Evolutionary conservation across 2,797 vertebrate species (phyloP), one percentile per base, ranked within the genome.

Genomic region (Meriones psammophilus): DNA sequence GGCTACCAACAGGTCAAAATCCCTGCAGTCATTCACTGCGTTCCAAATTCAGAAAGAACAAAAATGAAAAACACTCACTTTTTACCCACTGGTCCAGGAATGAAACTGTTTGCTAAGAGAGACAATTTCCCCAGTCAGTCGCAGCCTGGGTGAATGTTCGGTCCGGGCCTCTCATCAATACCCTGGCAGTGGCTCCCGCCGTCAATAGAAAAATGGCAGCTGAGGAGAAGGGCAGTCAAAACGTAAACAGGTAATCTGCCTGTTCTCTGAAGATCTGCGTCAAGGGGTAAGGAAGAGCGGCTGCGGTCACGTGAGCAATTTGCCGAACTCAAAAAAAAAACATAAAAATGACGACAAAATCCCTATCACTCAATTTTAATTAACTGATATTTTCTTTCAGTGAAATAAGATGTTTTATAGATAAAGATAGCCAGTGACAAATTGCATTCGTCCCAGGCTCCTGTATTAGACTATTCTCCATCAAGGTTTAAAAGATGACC

Each of bases 161-260:
- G 81, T 68, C 58, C 66, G 60, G 56, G 15, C 68, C 33, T n/a
- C 76, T 42, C 30, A 60, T 71, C 58, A 60, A 39, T 78, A 78
- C 60, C 76, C 79, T 24, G 62, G 84, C 68, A 33, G 74, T 79
- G 39, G 60, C 90, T 85, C 58, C 74, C 9, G 62, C 84, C 77
- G 62, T 30, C 71, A 46, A 30, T 33, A 13, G 30, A 66, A 78
- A 95, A 62, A 88, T 30, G 81, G 94, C 81, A 71, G 84, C 30
- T 66, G 86, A 71, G 46, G 89, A 79, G 28, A 94, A 64, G 88
- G n/a, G 60, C 86, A 68, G 71, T 46, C 66, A 30, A 54, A 50
- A 0, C 66, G 83, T 77, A 66, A 84, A 84, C 94, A 81, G 95
- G 92, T 64, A 87, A 87, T 33, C 62, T 9, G 74, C 42, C 2